These are phyloP conservation scores for Ctena decussata DNA, from an alignment of 2,888 invertebrate genomes.

Conservation along the genomic window DNA sequence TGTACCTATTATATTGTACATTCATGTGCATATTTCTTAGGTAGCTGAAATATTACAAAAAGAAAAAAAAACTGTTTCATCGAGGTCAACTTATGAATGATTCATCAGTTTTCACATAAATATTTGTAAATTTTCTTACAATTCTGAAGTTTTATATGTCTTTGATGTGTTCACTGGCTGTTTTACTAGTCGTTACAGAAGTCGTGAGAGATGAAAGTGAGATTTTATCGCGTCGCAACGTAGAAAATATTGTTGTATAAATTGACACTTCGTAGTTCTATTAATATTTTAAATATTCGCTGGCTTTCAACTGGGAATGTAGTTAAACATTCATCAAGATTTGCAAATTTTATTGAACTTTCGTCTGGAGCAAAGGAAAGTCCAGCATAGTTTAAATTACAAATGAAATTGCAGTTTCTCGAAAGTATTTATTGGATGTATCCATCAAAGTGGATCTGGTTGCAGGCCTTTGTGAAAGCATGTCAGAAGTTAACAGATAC, in stretches of 20 bases:
- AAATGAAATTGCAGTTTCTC: slow-evolving; percentile 15
- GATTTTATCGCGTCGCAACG: slow-evolving; percentile 51
- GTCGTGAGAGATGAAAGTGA: slow-evolving; percentile 45
- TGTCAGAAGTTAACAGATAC: slow-evolving; percentile 17
- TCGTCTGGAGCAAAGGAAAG: slow-evolving; percentile 6
- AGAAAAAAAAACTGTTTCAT: slow-evolving; percentile 57
- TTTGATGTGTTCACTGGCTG: slow-evolving; percentile 53
- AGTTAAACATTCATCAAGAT: slow-evolving; percentile 10
- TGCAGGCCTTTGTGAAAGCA: slow-evolving; percentile 4
- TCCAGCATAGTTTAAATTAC: slow-evolving; percentile 17
- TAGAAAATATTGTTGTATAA: slow-evolving; percentile 25
- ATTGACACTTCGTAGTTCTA: slow-evolving; percentile 16
- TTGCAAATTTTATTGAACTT: slow-evolving; percentile 11
- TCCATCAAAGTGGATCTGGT: slow-evolving; percentile 16
- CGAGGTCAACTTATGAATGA: slow-evolving; percentile 57
- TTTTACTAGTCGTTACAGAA: slow-evolving; percentile 12
- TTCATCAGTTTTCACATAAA: slow-evolving; percentile 63
- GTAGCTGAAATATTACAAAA: slow-evolving; percentile 12
- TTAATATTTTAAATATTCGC: slow-evolving; percentile 14
- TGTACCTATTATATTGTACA: not conserved
- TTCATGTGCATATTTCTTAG: slow-evolving; percentile 1
- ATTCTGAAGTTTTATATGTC: slow-evolving; percentile 31
- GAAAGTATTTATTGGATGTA: slow-evolving; percentile 14
- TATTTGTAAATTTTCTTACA: slow-evolving; percentile 54
- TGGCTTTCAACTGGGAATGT: slow-evolving; percentile 17